These are phyloP conservation scores for Drosophila auraria DNA, from an alignment of 1,140 invertebrate species.

Conservation along the genomic window DNA sequence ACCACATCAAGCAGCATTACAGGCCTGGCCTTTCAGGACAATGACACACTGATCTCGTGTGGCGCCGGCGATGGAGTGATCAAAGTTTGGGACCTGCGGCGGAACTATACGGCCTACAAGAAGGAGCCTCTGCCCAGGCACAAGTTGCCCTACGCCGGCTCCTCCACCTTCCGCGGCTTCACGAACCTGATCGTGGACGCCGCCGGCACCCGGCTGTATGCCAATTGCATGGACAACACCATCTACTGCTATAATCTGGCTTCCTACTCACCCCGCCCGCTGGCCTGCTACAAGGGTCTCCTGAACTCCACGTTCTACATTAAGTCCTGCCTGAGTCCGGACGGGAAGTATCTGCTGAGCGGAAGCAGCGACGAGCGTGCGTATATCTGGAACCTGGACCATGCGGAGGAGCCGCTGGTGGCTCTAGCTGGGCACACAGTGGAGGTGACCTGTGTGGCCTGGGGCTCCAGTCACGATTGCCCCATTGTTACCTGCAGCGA, in stretches of 20 bases:
- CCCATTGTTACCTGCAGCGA: conserved; percentile 92
- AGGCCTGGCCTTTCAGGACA: conserved; percentile 90
- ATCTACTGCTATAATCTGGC: conserved; percentile 94
- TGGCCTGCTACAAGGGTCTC: conserved; percentile 89
- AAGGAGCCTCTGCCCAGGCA: conserved; percentile 90
- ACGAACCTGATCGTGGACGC: conserved; percentile 92
- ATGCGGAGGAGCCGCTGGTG: conserved; percentile 88
- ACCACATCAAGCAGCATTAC: conserved; percentile 89
- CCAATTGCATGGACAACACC: conserved; percentile 93
- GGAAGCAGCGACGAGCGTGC: conserved; percentile 94
- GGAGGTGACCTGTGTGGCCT: conserved; percentile 94
- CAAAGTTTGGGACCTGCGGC: conserved; percentile 95
- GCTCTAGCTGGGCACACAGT: conserved; percentile 90
- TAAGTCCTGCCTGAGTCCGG: conserved; percentile 91
- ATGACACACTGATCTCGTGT: conserved; percentile 91
- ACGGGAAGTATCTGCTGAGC: conserved; percentile 92
- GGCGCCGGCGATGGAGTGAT: conserved; percentile 93
- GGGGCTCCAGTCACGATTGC: conserved; percentile 87
- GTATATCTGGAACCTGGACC: conserved; percentile 92
- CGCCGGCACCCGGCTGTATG: conserved; percentile 90
- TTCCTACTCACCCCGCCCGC: conserved; percentile 89
- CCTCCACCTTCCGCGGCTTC: conserved; percentile 90
- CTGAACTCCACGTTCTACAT: conserved; percentile 93
- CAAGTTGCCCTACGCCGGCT: conserved; percentile 89
- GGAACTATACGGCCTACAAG: conserved; percentile 90